phyloP scores from a whole-genome alignment of 64 coral and sea anemone species.

The Trachythela sp. region DNA sequence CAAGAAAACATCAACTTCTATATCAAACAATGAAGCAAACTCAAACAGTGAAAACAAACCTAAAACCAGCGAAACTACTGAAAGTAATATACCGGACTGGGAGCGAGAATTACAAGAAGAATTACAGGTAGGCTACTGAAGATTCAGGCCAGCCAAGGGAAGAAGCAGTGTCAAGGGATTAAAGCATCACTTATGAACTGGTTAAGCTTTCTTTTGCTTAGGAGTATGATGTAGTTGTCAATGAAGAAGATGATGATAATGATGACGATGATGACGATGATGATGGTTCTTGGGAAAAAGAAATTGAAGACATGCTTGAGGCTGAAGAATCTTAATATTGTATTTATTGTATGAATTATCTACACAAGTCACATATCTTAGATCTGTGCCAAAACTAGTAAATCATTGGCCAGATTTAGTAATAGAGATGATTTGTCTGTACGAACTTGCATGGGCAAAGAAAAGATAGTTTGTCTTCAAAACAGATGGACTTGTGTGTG shows the following conservation, averaged over 20 bases:
- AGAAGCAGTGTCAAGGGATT: not conserved
- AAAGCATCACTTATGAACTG: not conserved
- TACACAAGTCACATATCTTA: not conserved
- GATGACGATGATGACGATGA: constrained; percentile 68
- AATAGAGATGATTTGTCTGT: not conserved
- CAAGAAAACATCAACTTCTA: not conserved
- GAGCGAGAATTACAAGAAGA: constrained; percentile 90
- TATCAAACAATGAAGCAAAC: not conserved
- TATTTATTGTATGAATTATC: not conserved
- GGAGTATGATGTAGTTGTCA: constrained; percentile 92
- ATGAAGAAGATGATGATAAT: constrained; percentile 13
- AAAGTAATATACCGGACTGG: constrained; percentile 83
- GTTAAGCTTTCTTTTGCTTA: constrained; percentile 9
- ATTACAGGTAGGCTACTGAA: constrained; percentile 55
- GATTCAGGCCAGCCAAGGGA: not conserved
- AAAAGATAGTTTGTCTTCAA: no score
- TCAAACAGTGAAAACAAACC: not conserved
- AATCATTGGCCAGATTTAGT: no score
- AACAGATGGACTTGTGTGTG: no score
- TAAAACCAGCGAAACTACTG: not conserved
- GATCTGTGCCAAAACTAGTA: no score
- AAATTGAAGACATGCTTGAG: constrained; percentile 95
- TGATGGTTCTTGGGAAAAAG: constrained; percentile 91
- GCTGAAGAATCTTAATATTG: constrained; percentile 50
- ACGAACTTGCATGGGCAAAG: no score